Evolutionary conservation across 1,140 invertebrate genomes (phyloP).

Genomic region (Papilio polyxenes): DNA sequence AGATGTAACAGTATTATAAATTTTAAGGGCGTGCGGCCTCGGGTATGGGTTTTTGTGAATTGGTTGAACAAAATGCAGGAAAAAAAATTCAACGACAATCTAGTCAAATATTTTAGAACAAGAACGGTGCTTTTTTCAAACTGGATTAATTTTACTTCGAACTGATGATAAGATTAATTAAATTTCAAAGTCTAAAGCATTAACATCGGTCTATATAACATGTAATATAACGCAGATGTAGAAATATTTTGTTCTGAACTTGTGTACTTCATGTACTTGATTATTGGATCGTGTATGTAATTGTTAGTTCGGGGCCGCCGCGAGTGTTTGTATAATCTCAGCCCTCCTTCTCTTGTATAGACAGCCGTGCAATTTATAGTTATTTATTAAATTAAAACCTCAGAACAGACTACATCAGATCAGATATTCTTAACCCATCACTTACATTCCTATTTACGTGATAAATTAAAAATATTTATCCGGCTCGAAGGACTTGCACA

Average conservation of each 20-base stretch:
- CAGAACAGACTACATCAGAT: neutral
- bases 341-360: neutral
- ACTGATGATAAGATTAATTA: too few species aligned
- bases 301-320: too few species aligned
- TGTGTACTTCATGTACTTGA: too few species aligned
- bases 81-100: slow-evolving; percentile 29
- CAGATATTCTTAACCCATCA: neutral
- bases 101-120: slow-evolving; percentile 24
- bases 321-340: too few species aligned
- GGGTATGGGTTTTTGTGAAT: neutral
- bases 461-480: neutral
- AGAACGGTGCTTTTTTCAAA: neutral
- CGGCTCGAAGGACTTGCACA: slow-evolving; percentile 1
- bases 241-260: too few species aligned
- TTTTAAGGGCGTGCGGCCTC: slow-evolving; percentile 43
- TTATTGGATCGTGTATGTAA: too few species aligned
- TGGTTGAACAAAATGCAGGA: neutral
- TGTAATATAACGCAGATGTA: too few species aligned
- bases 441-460: neutral
- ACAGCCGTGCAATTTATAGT: neutral
- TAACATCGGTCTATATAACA: neutral
- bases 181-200: too few species aligned
- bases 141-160: too few species aligned
- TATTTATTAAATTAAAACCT: too few species aligned
- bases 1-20: slow-evolving; percentile 72